phyloP scores from a whole-genome alignment of 1,140 invertebrate species.

The Oedothorax gibbosus region DNA sequence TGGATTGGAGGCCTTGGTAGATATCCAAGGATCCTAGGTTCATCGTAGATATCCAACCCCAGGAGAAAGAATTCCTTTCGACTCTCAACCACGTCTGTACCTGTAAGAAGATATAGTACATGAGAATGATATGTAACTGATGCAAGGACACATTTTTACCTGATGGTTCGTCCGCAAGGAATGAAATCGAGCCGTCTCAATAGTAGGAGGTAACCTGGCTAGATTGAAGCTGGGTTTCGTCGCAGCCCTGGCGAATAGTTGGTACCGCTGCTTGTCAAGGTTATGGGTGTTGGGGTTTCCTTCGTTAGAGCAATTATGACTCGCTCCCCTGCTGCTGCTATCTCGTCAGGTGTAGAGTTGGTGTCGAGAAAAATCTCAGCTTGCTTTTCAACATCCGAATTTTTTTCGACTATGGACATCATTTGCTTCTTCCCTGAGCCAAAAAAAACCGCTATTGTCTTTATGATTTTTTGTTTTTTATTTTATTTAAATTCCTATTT shows the following conservation, averaged over 20 bases:
- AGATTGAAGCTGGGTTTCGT: slow-evolving; percentile 2
- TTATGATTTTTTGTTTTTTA: no score
- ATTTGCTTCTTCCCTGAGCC: slow-evolving; percentile 2
- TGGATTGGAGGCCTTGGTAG: no score
- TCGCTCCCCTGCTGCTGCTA: slow-evolving; percentile 1
- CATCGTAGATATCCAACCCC: no score
- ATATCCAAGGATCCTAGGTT: no score
- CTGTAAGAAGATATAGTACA: no score
- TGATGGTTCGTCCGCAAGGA: not conserved
- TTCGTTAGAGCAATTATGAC: slow-evolving; percentile 1
- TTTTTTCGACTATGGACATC: slow-evolving; percentile 6
- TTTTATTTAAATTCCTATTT: no score
- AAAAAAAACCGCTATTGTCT: no score
- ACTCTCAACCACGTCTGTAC: no score
- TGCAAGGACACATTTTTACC: slow-evolving; percentile 1
- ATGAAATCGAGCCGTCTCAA: not conserved
- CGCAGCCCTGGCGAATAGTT: slow-evolving; percentile 1
- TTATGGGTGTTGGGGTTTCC: slow-evolving; percentile 1
- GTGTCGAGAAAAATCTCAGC: slow-evolving; percentile 1
- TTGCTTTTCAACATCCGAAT: not conserved
- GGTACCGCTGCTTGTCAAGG: not conserved
- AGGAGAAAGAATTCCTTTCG: no score
- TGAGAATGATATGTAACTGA: slow-evolving; percentile 7
- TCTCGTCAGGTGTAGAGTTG: slow-evolving; percentile 2
- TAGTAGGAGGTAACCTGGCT: not conserved